Evolutionary conservation across 1,140 invertebrate genomes (phyloP), one percentile per base, ranked within the genome.

Genomic region (Cydia strobilella): DNA sequence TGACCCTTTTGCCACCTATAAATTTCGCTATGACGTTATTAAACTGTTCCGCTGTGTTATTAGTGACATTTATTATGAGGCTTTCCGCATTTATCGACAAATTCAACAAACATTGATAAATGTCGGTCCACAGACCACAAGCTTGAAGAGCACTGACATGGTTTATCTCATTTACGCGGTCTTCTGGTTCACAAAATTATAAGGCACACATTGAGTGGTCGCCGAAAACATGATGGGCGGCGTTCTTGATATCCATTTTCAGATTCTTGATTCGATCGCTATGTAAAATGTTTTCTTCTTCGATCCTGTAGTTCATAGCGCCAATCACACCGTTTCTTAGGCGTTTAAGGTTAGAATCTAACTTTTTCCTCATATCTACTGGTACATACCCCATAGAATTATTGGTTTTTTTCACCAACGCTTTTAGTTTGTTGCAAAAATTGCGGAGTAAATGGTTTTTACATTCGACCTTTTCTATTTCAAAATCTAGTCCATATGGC

Each of bases 41-140:
- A 74, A 76, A 76, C 42, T 39, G 31, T 66, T 76, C 75, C 7
- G 45, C 77, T 20, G 18, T 54, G 25, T 79, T 78, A 31, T 76
- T 79, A n/a, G 51, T 74, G 2, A 72, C 69, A 25, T 74, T 15
- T 35, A 35, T 10, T 2, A 74, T 18, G 3, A 74, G 27, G 15
- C 59, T 74, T 27, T 45, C 23, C 2, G 59, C 13, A 74, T 63
- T 0, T 15, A 1, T 15, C 6, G 45, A n/a, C 39, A 65, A 62
- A 5, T 39, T 3, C 0, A 45, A 2, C n/a, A 42, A 3, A 1
- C 3, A 18, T 18, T 63, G 25, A 9, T 42, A 27, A 23, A 74
- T 63, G 15, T 74, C 31, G 23, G 27, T 13, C 51, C 42, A 51
- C 12, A 73, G 7, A 48, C 48, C 48, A 35, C 23, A 39, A 45